These are phyloP conservation scores for Chloroceryle amazona DNA, from an alignment of 2,797 vertebrate genomes.

Conservation along the genomic window DNA sequence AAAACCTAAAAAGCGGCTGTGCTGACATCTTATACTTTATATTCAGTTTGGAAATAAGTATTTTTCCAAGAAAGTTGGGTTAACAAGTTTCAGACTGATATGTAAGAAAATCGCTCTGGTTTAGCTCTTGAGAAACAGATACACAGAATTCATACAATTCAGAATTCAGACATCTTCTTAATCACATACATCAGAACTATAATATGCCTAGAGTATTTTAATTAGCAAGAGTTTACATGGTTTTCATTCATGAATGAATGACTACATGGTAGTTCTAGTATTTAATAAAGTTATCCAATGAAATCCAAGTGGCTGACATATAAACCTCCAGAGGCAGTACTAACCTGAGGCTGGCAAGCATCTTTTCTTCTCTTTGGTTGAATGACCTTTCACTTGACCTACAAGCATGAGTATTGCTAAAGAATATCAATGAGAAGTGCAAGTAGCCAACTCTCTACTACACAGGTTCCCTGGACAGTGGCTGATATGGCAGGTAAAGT, in stretches of 20 bases:
- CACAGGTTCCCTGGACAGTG: slow-evolving; percentile 18
- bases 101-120: not conserved
- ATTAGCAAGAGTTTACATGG: not conserved
- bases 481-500: not conserved
- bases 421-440: slow-evolving; percentile 55
- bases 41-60: not conserved
- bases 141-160: not conserved
- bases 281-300: slow-evolving; percentile 39
- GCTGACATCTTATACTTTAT: not conserved
- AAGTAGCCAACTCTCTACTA: not conserved
- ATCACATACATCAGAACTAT: not conserved
- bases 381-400: slow-evolving; percentile 75
- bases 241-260: slow-evolving; percentile 12
- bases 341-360: slow-evolving; percentile 67
- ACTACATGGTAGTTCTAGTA: not conserved
- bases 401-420: slow-evolving; percentile 16
- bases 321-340: slow-evolving; percentile 58
- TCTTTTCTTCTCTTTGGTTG: slow-evolving; percentile 33
- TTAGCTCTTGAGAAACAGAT: not conserved
- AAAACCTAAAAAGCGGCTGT: not conserved
- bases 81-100: not conserved
- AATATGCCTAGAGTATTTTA: not conserved
- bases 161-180: not conserved
- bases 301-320: slow-evolving; percentile 70
- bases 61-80: not conserved